Evolutionary conservation across 2,888 invertebrate genomes (phyloP).

Genomic region (Aquatica leii): DNA sequence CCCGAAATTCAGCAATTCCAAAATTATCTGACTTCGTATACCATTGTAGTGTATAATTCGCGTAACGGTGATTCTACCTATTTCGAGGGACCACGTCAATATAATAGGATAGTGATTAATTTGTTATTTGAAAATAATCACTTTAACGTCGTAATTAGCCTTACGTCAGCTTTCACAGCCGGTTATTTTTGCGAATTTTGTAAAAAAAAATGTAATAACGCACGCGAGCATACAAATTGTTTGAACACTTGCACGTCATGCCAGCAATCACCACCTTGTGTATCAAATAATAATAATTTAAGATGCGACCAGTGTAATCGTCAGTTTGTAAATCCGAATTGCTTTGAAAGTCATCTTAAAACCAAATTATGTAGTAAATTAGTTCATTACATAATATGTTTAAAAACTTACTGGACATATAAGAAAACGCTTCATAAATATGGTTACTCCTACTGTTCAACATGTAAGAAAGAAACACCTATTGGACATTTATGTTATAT

Average conservation of each 20-base stretch:
- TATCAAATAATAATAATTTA: no score
- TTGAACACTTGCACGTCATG: background rate
- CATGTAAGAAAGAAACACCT: no score
- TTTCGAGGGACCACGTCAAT: background rate
- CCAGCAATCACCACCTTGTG: background rate
- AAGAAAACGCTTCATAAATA: no score
- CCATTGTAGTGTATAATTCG: background rate
- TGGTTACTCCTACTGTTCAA: background rate
- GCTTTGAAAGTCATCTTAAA: background rate
- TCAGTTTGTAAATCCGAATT: no score
- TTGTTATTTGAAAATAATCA: background rate
- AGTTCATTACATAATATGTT: conserved; percentile 8
- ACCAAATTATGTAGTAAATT: background rate
- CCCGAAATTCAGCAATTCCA: background rate
- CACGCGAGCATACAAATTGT: background rate
- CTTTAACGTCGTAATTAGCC: background rate
- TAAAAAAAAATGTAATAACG: background rate
- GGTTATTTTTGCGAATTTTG: conserved; percentile 5
- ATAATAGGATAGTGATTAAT: background rate
- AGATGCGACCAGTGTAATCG: no score
- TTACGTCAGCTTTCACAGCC: background rate
- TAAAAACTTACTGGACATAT: background rate
- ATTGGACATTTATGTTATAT: no score
- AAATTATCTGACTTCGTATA: background rate
- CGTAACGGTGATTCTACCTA: background rate